These are phyloP conservation scores for Drosophila rhopaloa DNA, from an alignment of 1,140 invertebrate genomes.

Conservation along the genomic window DNA sequence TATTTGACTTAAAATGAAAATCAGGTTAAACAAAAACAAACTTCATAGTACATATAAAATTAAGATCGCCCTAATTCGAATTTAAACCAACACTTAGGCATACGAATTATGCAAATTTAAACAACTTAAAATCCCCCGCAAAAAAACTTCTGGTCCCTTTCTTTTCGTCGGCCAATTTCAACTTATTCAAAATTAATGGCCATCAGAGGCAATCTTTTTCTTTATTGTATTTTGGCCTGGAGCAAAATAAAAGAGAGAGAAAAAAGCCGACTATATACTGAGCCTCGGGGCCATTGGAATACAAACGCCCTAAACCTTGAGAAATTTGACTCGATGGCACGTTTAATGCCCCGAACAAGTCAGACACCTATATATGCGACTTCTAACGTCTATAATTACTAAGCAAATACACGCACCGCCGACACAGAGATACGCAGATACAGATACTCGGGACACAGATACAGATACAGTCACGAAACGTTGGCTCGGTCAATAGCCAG, in stretches of 20 bases:
- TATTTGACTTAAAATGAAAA: neutral
- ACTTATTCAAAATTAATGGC: constrained; percentile 51
- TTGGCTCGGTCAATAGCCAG: constrained; percentile 49
- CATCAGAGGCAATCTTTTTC: constrained; percentile 32
- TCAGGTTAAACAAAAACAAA: neutral
- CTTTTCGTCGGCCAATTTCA: constrained; percentile 16
- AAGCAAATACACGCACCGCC: constrained; percentile 52
- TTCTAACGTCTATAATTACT: constrained; percentile 76
- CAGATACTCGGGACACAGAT: constrained; percentile 7
- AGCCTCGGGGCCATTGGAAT: constrained; percentile 49
- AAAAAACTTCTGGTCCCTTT: constrained; percentile 26
- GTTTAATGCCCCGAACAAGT: constrained; percentile 66
- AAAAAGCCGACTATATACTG: constrained; percentile 22
- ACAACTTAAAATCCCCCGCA: constrained; percentile 38
- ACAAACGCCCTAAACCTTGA: constrained; percentile 65
- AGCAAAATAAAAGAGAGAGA: constrained; percentile 15
- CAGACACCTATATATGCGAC: constrained; percentile 53
- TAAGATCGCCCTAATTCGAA: constrained; percentile 13
- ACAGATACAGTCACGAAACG: constrained; percentile 51
- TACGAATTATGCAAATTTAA: constrained; percentile 62
- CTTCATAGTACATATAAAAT: constrained; percentile 1
- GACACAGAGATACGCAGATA: constrained; percentile 27
- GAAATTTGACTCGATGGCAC: constrained; percentile 59
- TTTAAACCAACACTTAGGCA: constrained; percentile 35
- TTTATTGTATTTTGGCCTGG: constrained; percentile 28